Conservation (phyloP, 2,113 vertebrate species). For the Sapajus apella region DNA sequence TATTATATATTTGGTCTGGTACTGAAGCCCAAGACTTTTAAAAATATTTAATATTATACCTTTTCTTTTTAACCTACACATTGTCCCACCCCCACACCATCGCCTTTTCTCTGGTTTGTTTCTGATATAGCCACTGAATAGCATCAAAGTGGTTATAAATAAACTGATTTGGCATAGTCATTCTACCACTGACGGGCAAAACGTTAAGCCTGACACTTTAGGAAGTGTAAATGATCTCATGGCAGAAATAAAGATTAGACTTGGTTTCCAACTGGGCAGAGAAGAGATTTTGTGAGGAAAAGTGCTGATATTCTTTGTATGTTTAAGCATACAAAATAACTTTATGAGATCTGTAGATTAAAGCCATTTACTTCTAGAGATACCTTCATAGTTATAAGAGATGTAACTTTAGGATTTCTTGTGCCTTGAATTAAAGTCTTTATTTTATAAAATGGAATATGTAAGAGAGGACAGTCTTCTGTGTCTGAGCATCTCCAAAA, state of each 20-base stretch:
- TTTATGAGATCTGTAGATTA: slow-evolving; percentile 16
- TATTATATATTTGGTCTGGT: not conserved
- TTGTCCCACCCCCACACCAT: not conserved
- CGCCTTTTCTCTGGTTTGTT: slow-evolving; percentile 22
- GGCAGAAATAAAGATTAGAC: slow-evolving; percentile 62
- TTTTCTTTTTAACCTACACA: not conserved
- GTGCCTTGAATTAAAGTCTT: not conserved
- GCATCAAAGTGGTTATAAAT: slow-evolving; percentile 56
- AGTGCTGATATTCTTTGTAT: slow-evolving; percentile 21
- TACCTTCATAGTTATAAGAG: not conserved
- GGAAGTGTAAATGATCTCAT: slow-evolving; percentile 73
- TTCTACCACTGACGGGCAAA: slow-evolving; percentile 50
- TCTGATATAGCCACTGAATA: slow-evolving; percentile 38
- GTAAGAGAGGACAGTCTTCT: not conserved
- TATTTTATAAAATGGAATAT: not conserved
- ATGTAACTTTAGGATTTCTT: slow-evolving; percentile 10
- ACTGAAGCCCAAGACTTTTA: not conserved
- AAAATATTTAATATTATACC: not conserved
- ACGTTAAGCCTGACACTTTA: slow-evolving; percentile 38
- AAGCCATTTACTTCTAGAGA: not conserved
- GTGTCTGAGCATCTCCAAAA: not conserved
- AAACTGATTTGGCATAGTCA: slow-evolving; percentile 65
- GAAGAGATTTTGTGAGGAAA: slow-evolving; percentile 44
- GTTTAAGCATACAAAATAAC: slow-evolving; percentile 7
- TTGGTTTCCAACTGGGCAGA: slow-evolving; percentile 52